A percentile compares a stretch with the other conserved stretches of the same genome.
Conservation (phyloP, 1,140 invertebrate species). For the Diachasma alloeum region DNA sequence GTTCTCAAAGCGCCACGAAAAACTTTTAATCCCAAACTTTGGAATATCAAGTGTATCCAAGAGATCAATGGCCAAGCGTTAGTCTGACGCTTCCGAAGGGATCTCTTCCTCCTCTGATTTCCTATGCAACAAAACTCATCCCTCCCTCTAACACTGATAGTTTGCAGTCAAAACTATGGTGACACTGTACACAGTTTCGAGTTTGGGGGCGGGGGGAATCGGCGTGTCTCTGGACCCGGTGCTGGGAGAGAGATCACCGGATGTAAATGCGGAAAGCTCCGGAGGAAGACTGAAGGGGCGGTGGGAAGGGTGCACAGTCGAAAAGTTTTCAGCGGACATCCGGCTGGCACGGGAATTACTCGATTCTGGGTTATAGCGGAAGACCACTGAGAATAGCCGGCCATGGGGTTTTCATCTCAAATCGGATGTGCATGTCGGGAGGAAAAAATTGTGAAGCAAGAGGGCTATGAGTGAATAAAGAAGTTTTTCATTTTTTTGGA, state of each 20-base stretch:
- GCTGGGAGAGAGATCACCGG: constrained; percentile 13
- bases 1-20: not conserved
- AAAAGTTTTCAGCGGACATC: constrained; percentile 28
- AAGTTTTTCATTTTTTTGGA: too few species aligned
- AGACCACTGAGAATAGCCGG: not conserved
- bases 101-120: not conserved
- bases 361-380: constrained; percentile 12
- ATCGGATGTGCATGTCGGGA: not conserved
- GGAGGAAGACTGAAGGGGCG: not conserved
- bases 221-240: not conserved
- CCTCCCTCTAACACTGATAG: not conserved
- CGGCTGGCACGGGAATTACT: constrained; percentile 25
- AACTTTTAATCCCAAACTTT: constrained; percentile 2
- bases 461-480: too few species aligned
- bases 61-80: not conserved
- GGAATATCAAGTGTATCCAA: not conserved
- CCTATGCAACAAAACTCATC: not conserved
- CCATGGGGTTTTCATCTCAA: not conserved
- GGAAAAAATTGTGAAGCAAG: not conserved
- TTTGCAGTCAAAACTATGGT: constrained; percentile 3
- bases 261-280: constrained; percentile 25
- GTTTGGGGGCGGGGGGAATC: not conserved
- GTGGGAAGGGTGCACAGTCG: constrained; percentile 6
- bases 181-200: not conserved
- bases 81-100: not conserved